Percentiles rank a stretch among this genome's conserved stretches.
These are phyloP conservation scores for Synergus umbraculus DNA, from an alignment of 2,888 invertebrate species.

Conservation along the genomic window DNA sequence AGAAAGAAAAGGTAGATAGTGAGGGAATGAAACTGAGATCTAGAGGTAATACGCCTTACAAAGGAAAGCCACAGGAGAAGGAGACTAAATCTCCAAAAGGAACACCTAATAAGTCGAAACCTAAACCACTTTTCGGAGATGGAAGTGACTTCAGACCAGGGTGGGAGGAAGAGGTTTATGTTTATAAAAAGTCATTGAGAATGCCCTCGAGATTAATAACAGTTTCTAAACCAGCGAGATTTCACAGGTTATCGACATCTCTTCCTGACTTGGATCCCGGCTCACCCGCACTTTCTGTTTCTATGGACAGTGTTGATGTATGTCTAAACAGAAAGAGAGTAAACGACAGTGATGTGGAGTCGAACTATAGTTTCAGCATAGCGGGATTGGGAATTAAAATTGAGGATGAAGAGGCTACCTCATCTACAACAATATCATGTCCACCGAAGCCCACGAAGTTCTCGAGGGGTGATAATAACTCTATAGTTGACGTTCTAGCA, in stretches of 20 bases:
- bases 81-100: slow-evolving; percentile 72
- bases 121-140: slow-evolving; percentile 84
- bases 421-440: slow-evolving; percentile 83
- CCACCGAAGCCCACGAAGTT: slow-evolving; percentile 75
- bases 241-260: slow-evolving; percentile 85
- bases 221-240: slow-evolving; percentile 86
- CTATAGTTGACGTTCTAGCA: slow-evolving; percentile 84
- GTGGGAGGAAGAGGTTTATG: slow-evolving; percentile 91
- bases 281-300: slow-evolving; percentile 84
- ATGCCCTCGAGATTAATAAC: slow-evolving; percentile 90
- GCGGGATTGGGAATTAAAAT: slow-evolving; percentile 78
- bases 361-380: slow-evolving; percentile 82
- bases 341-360: slow-evolving; percentile 84
- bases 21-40: slow-evolving; percentile 73
- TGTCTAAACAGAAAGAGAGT: slow-evolving; percentile 70
- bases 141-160: slow-evolving; percentile 87
- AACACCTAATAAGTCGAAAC: slow-evolving; percentile 64
- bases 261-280: slow-evolving; percentile 88
- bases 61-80: slow-evolving; percentile 62
- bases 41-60: slow-evolving; percentile 70
- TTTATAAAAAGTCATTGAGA: slow-evolving; percentile 88
- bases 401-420: slow-evolving; percentile 84
- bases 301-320: slow-evolving; percentile 79
- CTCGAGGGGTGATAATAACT: slow-evolving; percentile 78
- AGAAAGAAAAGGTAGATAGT: slow-evolving; percentile 59